phyloP scores from a whole-genome alignment of 2,113 vertebrate species.

The Corvus cornix region DNA sequence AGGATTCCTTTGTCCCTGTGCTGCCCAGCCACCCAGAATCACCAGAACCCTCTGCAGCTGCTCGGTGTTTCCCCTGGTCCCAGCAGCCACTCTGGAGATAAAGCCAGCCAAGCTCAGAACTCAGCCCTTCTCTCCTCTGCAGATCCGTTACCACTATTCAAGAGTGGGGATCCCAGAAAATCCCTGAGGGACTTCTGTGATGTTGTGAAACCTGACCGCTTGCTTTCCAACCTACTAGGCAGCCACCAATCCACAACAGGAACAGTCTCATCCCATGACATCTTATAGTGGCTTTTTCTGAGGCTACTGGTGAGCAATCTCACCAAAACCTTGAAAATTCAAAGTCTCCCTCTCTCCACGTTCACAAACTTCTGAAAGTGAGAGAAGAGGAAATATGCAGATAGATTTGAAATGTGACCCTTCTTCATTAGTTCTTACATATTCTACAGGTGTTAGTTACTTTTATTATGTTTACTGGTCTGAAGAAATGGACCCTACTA shows the following conservation, averaged over 20 bases:
- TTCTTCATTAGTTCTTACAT: background rate
- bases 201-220: background rate
- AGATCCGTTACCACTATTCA: fast-evolving
- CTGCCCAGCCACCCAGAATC: background rate
- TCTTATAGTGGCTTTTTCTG: background rate
- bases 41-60: background rate
- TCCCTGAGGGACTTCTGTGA: background rate
- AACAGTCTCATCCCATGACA: fast-evolving
- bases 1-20: background rate
- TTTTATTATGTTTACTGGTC: background rate
- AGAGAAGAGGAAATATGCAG: background rate
- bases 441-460: background rate
- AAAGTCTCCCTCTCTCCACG: background rate
- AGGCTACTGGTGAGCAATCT: background rate
- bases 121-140: background rate
- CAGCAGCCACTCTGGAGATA: background rate
- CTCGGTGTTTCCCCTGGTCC: background rate
- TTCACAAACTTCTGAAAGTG: background rate
- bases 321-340: background rate
- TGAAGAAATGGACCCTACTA: background rate
- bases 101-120: background rate
- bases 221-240: background rate
- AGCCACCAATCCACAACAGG: background rate
- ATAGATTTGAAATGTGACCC: background rate
- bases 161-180: fast-evolving